Percentiles rank a stretch among this genome's conserved stretches.
phyloP scores from a whole-genome alignment of 2,888 invertebrate species.

The Micropterix aruncella region DNA sequence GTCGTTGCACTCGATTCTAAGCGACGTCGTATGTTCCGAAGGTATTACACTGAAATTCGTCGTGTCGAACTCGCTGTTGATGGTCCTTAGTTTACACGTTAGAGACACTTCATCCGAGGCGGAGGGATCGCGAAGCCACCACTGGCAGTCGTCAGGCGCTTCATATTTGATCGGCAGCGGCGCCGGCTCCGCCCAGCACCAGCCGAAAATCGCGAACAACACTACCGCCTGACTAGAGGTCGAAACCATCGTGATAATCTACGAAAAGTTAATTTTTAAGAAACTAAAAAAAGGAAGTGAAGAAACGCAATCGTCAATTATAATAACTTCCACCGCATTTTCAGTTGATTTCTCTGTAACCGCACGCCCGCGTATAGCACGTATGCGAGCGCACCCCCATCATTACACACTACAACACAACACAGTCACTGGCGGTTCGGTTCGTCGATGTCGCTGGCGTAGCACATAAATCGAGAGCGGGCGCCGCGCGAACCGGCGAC shows the following conservation, averaged over 20 bases:
- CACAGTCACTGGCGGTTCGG: neutral
- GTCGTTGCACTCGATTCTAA: conserved; percentile 68
- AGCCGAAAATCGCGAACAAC: neutral
- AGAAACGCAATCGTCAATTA: neutral
- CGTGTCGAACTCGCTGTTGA: conserved; percentile 77
- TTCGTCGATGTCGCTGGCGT: neutral
- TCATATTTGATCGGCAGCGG: conserved; percentile 44
- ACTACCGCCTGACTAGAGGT: neutral
- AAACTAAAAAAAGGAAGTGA: neutral
- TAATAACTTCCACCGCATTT: neutral
- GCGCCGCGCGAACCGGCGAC: neutral
- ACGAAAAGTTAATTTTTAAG: neutral
- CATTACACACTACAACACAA: too few species aligned
- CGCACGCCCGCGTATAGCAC: too few species aligned
- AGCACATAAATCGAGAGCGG: neutral
- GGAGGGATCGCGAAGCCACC: conserved; percentile 52
- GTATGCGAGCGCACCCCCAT: too few species aligned
- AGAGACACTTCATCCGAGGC: conserved; percentile 59
- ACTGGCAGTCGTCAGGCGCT: conserved; percentile 76
- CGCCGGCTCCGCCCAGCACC: neutral
- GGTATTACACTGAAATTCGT: conserved; percentile 82
- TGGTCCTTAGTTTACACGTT: conserved; percentile 66
- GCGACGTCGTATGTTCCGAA: conserved; percentile 65
- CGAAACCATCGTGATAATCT: neutral
- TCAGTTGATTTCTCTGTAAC: too few species aligned